These are phyloP conservation scores for Xenops minutus DNA, from an alignment of 2,797 vertebrate genomes.

Conservation along the genomic window DNA sequence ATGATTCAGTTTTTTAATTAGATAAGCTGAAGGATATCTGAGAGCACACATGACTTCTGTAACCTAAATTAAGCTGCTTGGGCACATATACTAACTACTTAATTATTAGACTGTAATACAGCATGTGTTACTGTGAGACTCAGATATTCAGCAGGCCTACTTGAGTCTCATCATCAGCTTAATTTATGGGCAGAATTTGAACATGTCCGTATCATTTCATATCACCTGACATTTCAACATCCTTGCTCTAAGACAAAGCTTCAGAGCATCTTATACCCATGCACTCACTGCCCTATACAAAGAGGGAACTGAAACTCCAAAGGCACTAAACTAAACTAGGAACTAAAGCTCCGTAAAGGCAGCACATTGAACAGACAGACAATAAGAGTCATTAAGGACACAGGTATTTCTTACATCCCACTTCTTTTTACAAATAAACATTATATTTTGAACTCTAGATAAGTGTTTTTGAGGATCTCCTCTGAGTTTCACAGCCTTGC, in stretches of 20 bases:
- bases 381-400: not conserved
- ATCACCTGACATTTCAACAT: not conserved
- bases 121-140: not conserved
- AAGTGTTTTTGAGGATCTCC: not conserved
- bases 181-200: not conserved
- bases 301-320: not conserved
- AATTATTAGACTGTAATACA: not conserved
- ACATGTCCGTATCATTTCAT: not conserved
- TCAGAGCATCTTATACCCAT: fast-evolving
- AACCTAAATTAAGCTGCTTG: not conserved
- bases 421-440: not conserved
- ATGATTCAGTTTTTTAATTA: not conserved
- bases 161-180: not conserved
- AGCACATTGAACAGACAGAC: not conserved
- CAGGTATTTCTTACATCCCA: fast-evolving
- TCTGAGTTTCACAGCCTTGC: not conserved
- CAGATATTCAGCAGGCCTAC: not conserved
- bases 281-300: not conserved
- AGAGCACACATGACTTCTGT: fast-evolving
- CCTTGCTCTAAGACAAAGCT: not conserved
- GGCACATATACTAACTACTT: not conserved
- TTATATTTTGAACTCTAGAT: not conserved
- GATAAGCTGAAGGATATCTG: not conserved
- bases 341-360: not conserved
- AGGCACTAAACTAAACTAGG: too few relatives aligned